Evolutionary conservation across 2,888 invertebrate genomes (phyloP).

Genomic region (Spodoptera littoralis): DNA sequence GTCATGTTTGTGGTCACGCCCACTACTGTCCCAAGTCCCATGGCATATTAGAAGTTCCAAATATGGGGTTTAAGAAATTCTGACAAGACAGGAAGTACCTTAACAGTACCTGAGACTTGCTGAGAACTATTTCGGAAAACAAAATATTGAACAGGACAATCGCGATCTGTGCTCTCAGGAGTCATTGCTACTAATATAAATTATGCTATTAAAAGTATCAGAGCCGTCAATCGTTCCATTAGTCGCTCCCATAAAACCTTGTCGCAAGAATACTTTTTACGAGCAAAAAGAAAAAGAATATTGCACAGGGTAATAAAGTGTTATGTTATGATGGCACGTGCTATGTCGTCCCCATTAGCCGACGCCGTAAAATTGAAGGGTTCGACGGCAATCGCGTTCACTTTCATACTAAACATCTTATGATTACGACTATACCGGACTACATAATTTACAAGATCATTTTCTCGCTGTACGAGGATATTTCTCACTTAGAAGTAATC

Average conservation of each 20-base stretch:
- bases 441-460: slow-evolving; percentile 9
- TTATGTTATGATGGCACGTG: slow-evolving; percentile 14
- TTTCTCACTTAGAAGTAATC: slow-evolving; percentile 25
- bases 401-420: slow-evolving; percentile 35
- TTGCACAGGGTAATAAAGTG: slow-evolving; percentile 38
- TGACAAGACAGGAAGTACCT: too few relatives aligned
- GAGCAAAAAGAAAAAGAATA: slow-evolving; percentile 28
- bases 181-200: too few relatives aligned
- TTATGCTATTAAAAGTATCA: not conserved
- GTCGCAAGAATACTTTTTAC: slow-evolving; percentile 30
- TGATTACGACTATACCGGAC: slow-evolving; percentile 27
- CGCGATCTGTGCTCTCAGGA: too few relatives aligned
- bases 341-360: slow-evolving; percentile 14
- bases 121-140: too few relatives aligned
- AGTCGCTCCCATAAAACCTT: slow-evolving; percentile 30
- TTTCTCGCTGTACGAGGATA: slow-evolving; percentile 32
- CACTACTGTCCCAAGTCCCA: too few relatives aligned
- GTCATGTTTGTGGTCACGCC: too few relatives aligned
- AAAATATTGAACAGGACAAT: too few relatives aligned
- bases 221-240: slow-evolving; percentile 25
- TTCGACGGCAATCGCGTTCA: slow-evolving; percentile 15
- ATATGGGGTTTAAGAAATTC: too few relatives aligned
- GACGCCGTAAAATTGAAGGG: slow-evolving; percentile 40
- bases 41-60: too few relatives aligned
- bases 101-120: too few relatives aligned